Conservation (phyloP, 1,140 invertebrate genomes). For the Physella acuta region DNA sequence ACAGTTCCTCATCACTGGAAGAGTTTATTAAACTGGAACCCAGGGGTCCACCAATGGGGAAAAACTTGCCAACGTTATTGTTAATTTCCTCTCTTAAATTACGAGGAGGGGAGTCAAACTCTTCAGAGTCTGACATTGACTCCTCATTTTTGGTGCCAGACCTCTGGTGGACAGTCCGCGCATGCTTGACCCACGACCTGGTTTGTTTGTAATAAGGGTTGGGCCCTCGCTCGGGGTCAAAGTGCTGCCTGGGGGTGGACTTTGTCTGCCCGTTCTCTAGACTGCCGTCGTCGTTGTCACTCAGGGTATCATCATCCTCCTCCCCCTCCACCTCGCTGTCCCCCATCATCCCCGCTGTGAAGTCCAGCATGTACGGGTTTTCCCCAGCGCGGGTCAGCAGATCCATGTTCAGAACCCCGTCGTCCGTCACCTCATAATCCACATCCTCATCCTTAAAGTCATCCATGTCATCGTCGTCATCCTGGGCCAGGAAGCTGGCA, state of each 20-base stretch:
- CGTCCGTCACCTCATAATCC: conserved; percentile 7
- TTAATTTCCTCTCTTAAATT: conserved; percentile 24
- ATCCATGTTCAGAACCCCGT: conserved; percentile 7
- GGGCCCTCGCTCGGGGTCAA: not conserved
- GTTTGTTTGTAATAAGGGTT: not conserved
- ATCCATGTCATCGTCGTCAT: conserved; percentile 16
- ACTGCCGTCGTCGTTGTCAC: not conserved
- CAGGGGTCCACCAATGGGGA: not conserved
- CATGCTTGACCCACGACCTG: not conserved
- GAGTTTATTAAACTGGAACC: not conserved
- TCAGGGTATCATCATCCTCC: conserved; percentile 19
- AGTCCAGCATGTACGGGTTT: conserved; percentile 26
- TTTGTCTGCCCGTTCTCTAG: not conserved
- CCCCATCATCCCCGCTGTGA: not conserved
- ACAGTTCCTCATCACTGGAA: not conserved
- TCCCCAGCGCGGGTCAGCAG: conserved; percentile 1
- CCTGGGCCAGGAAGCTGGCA: conserved; percentile 19
- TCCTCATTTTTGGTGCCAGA: not conserved
- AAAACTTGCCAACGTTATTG: conserved; percentile 14
- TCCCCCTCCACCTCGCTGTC: conserved; percentile 18
- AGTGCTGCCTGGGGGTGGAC: not conserved
- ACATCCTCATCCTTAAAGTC: conserved; percentile 20
- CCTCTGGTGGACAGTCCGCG: not conserved
- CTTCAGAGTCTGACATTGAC: not conserved
- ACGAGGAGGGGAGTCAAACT: conserved; percentile 14